These are phyloP conservation scores for Cotesia typhae DNA, from an alignment of 1,140 invertebrate genomes.

Conservation along the genomic window DNA sequence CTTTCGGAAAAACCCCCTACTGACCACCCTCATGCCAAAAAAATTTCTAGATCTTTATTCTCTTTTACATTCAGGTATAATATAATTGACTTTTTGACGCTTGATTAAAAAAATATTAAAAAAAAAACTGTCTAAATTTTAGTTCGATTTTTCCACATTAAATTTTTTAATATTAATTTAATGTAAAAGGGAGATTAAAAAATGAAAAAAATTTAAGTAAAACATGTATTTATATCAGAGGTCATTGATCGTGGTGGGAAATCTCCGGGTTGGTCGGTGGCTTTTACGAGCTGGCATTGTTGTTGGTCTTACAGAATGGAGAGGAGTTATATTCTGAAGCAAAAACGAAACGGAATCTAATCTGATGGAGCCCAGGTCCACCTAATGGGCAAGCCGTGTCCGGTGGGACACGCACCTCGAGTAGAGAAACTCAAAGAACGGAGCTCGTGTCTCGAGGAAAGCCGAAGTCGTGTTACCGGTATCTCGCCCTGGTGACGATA, in stretches of 20 bases:
- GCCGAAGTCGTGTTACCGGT: slow-evolving; percentile 43
- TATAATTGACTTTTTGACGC: too few relatives aligned
- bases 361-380: slow-evolving; percentile 46
- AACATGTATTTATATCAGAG: not conserved
- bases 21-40: too few relatives aligned
- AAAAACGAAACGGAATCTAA: slow-evolving; percentile 46
- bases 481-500: slow-evolving; percentile 42
- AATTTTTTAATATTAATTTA: too few relatives aligned
- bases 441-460: slow-evolving; percentile 40
- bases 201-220: not conserved
- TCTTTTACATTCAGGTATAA: too few relatives aligned
- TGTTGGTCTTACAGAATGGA: slow-evolving; percentile 7
- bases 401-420: slow-evolving; percentile 43
- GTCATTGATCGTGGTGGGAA: slow-evolving; percentile 17
- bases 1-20: too few relatives aligned
- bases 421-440: slow-evolving; percentile 26
- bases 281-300: slow-evolving; percentile 31
- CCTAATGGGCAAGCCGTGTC: slow-evolving; percentile 49
- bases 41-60: too few relatives aligned
- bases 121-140: too few relatives aligned
- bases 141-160: too few relatives aligned
- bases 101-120: too few relatives aligned
- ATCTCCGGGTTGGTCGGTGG: slow-evolving; percentile 9
- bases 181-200: not conserved
- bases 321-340: slow-evolving; percentile 29